Conservation (phyloP, 1,140 invertebrate genomes). For the Conus ventricosus region DNA sequence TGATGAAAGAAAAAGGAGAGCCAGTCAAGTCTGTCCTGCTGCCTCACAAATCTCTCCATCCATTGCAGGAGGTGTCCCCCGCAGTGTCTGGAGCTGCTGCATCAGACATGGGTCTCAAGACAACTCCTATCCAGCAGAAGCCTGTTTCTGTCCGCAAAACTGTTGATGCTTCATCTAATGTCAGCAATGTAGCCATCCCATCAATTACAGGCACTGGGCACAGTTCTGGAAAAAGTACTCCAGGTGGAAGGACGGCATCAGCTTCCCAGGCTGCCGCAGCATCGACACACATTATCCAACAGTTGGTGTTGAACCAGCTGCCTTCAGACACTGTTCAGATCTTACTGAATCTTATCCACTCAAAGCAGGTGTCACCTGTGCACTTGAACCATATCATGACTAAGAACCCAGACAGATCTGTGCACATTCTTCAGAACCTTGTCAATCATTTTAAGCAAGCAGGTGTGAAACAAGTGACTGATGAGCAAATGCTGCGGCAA, state of each 20-base stretch:
- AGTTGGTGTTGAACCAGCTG: conserved; percentile 22
- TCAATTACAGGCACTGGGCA: neutral
- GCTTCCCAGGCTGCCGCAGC: neutral
- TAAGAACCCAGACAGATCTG: conserved; percentile 22
- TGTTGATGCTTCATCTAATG: neutral
- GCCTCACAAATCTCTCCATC: neutral
- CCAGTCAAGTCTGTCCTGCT: neutral
- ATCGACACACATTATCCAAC: neutral
- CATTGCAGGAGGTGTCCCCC: neutral
- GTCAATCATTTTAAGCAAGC: neutral
- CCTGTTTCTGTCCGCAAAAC: neutral
- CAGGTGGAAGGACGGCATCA: neutral
- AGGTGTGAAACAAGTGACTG: neutral
- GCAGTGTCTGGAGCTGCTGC: neutral
- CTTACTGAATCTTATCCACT: conserved; percentile 18
- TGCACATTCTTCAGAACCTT: conserved; percentile 2
- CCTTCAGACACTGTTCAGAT: neutral
- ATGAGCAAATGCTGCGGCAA: neutral
- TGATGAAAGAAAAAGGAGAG: conserved; percentile 46
- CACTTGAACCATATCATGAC: neutral
- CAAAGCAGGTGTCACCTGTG: neutral
- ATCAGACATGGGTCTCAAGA: neutral
- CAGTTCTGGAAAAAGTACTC: neutral
- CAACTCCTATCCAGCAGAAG: neutral
- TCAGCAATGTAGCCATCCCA: neutral